Base-by-base conservation (phyloP, 1,140 invertebrate species). In the Drosophila ohnishii region DNA sequence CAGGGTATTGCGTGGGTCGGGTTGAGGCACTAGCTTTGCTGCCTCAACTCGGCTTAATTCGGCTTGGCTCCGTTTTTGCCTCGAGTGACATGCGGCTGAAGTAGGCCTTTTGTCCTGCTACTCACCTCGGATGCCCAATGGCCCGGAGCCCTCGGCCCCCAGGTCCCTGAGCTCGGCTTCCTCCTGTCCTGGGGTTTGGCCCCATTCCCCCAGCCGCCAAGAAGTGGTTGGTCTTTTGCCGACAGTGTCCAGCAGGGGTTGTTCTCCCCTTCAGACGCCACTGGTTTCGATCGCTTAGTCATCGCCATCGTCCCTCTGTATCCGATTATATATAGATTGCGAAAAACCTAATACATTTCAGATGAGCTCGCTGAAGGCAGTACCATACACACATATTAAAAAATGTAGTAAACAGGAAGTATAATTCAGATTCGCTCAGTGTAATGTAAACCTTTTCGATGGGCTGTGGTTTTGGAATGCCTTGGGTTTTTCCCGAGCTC, bases 21-120 rank as follows among this genome's bases (percentile, higher is more conserved):
- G 6, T 14, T 7, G 19, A 8, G 11, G 25, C 1, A 28, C 25
- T 28, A 5, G 25, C 25, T 9, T 32, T 32, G 8, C 30, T 32
- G 8, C 13, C 1, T 8, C 16, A 48, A 30, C 28, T 30, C 25
- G 32, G 48, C 30, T 47, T 55, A 25, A 34, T 42, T 53, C 42
- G 60, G 45, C 69, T 79, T 85, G 63, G 71, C 66, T 82, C 63
- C 48, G 75, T 80, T 60, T 56, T 60, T 56, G 62, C 71, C 78
- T 86, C 66, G 60, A 81, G 77, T 86, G 82, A 86, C 82, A 81
- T 78, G 82, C 82, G 82, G 74, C 81, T 78, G 78, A 86, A 77
- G 78, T 72, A 75, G 78, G 80, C 74, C 63, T 58, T 50, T 42
- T 45, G 65, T 60, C 69, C 62, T 74, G 70, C 53, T 48, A 56